Evolutionary conservation across 2,113 vertebrate genomes (phyloP), one percentile per base, ranked within the genome.

Genomic region (Scopus umbretta): DNA sequence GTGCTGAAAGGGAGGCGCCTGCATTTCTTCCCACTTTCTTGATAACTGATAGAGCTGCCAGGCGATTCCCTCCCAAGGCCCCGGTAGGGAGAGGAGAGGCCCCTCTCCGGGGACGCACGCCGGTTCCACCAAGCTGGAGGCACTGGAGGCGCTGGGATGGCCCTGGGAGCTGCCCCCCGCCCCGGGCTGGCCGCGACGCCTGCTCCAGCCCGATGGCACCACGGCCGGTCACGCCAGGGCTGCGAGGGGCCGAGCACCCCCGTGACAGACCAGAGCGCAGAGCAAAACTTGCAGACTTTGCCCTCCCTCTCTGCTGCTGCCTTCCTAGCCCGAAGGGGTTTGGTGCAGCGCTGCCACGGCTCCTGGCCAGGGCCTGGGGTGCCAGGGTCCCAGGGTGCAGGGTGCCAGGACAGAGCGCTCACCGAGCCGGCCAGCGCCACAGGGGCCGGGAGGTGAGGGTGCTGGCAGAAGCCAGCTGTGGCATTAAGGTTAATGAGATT

Each of bases 401-500:
- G 15, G 42, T 11, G 50, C 72, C 27, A 19, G 65, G 59, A n/a
- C 72, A 49, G 61, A 30, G 81, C 3, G 1, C 38, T 36, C 34
- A 10, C 70, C 13, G 15, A 59, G 62, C 67, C 22, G 0, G 0
- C 13, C 82, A 62, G 56, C 52, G n/a, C 16, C 0, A 7, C 8
- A 7, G 30, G 55, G 56, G 23, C 27, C 4, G 1, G 62, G 66
- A 11, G 9, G 30, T 16, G 42, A 2, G 4, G 11, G 34, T 49
- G 67, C 63, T 5, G 3, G 21, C 11, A 7, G 56, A 43, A 63
- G 12, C 65, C 74, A 62, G 86, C 47, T n/a, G 72, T 67, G 73
- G 70, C n/a, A n/a, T 27, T 52, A 42, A 68, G 88, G 97, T 96
- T 96, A 97, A 97, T 97, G 96, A 96, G 93, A 93, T 96, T 97